A percentile compares a stretch with the other conserved stretches of the same genome.
Conservation (phyloP, 1,140 invertebrate species). For the Teleopsis dalmanni region DNA sequence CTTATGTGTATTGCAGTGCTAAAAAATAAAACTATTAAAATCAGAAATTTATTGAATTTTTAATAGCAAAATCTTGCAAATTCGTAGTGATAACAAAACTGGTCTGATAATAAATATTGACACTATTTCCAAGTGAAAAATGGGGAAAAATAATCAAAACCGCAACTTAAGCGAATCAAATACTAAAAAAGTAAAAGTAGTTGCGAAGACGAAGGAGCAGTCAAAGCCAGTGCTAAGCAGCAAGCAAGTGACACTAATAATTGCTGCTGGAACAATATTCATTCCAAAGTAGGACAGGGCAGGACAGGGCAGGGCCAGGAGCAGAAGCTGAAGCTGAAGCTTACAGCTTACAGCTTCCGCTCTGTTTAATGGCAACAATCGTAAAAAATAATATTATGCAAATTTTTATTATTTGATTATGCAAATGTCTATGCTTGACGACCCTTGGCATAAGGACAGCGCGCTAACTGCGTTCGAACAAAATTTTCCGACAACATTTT, state of each 20-base stretch:
- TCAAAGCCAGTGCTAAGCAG: no score
- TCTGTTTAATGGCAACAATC: background rate
- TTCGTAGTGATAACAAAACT: conserved; percentile 37
- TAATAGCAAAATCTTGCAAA: conserved; percentile 41
- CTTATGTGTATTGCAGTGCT: no score
- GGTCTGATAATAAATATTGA: conserved; percentile 42
- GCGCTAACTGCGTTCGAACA: conserved; percentile 35
- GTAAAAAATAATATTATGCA: conserved; percentile 44
- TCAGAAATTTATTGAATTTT: no score
- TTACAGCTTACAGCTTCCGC: background rate
- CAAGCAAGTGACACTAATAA: background rate
- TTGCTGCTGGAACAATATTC: background rate
- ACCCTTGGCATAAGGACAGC: conserved; percentile 44
- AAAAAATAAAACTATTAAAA: no score
- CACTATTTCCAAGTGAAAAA: conserved; percentile 26
- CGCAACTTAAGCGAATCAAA: background rate
- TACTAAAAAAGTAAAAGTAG: background rate
- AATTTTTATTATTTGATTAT: conserved; percentile 45
- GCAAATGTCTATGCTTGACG: conserved; percentile 43
- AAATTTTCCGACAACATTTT: no score
- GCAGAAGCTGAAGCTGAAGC: background rate
- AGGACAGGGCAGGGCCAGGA: no score
- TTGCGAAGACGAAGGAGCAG: no score
- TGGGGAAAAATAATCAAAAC: background rate
- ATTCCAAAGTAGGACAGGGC: no score